Conservation (phyloP, 2,888 invertebrate genomes). For the Autographa pulchrina region DNA sequence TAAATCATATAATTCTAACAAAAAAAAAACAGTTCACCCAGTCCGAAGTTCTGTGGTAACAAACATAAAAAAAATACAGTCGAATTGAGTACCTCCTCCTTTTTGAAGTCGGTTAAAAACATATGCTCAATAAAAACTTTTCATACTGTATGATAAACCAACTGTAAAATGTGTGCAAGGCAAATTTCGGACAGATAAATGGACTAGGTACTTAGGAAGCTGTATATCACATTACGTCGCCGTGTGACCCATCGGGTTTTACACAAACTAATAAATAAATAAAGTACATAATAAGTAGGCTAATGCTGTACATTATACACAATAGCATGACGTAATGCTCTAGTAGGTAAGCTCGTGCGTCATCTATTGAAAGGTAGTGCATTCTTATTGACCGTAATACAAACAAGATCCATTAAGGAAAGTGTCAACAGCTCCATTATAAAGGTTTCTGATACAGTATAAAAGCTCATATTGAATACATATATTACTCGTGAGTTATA, state of each 20-base stretch:
- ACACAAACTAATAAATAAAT: background rate
- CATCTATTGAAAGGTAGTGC: background rate
- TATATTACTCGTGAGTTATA: slow-evolving; percentile 5
- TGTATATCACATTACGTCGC: too few relatives aligned
- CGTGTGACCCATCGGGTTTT: background rate
- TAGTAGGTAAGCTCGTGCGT: background rate
- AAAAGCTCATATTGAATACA: slow-evolving; percentile 4
- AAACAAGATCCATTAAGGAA: slow-evolving; percentile 1
- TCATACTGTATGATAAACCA: too few relatives aligned
- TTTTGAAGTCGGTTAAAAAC: too few relatives aligned
- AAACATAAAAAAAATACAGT: too few relatives aligned
- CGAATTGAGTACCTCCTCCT: too few relatives aligned
- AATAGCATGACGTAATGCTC: background rate
- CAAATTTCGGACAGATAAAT: too few relatives aligned
- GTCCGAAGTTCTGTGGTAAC: too few relatives aligned
- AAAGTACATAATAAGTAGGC: background rate
- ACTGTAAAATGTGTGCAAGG: too few relatives aligned
- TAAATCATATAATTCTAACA: too few relatives aligned
- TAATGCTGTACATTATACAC: background rate
- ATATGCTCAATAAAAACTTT: too few relatives aligned
- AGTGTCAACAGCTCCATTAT: slow-evolving; percentile 8
- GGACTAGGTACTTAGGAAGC: too few relatives aligned
- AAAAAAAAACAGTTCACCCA: too few relatives aligned
- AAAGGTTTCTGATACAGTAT: background rate
- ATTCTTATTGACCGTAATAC: background rate